Percentiles rank a stretch among this genome's conserved stretches.
phyloP scores from a whole-genome alignment of 2,888 invertebrate species.

The Temnothorax ravouxi region DNA sequence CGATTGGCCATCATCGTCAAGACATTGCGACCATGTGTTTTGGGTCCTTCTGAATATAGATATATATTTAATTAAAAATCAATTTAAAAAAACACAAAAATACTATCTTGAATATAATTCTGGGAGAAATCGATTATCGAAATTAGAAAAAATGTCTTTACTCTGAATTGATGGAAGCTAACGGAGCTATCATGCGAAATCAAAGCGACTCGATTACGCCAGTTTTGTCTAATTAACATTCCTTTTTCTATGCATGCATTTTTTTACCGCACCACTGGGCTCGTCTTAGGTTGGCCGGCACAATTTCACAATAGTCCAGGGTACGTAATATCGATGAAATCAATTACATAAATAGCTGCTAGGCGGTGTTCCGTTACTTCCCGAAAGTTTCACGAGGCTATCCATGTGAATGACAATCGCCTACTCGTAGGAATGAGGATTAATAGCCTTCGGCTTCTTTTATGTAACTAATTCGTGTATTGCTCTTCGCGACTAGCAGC shows the following conservation, averaged over 20 bases:
- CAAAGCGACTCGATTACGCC: conserved; percentile 6
- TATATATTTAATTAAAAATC: neutral
- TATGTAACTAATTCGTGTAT: conserved; percentile 38
- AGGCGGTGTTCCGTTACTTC: conserved; percentile 32
- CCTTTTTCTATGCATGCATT: neutral
- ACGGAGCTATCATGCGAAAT: neutral
- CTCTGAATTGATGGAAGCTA: neutral
- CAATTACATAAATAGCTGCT: conserved; percentile 47
- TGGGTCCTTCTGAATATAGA: neutral
- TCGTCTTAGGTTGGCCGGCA: conserved; percentile 4
- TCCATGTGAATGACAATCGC: conserved; percentile 28
- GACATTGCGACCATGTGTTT: no score
- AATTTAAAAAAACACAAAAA: neutral
- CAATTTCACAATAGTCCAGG: conserved; percentile 36
- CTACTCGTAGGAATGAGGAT: conserved; percentile 18
- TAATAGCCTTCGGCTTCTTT: conserved; percentile 38
- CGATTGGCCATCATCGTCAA: no score
- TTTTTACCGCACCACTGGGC: conserved; percentile 22
- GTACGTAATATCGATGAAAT: conserved; percentile 55
- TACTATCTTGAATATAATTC: neutral
- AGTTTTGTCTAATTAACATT: conserved; percentile 4
- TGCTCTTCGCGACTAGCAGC: conserved; percentile 3
- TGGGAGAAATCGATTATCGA: neutral
- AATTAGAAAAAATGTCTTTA: neutral
- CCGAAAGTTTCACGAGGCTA: conserved; percentile 49